Evolutionary conservation across 2,113 vertebrate species (phyloP), one percentile per base, ranked within the genome.

Genomic region (Conger conger): DNA sequence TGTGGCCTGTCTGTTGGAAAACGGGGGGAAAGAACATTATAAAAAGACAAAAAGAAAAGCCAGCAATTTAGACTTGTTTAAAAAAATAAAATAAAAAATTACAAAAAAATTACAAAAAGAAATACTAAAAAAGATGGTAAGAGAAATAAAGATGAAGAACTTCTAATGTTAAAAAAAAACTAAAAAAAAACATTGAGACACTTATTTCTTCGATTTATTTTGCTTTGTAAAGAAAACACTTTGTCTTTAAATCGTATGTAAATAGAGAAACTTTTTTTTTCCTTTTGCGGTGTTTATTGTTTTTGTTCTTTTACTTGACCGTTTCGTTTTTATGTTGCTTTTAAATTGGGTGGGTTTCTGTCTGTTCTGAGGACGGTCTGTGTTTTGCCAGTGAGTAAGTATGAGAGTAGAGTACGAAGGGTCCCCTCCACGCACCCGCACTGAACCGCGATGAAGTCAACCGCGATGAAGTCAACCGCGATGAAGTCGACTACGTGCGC

Each of bases 211-310:
- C 91, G 91, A 88, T 91, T 92, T n/a, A 33, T 27, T 97, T 96
- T 94, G 97, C 94, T 98, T 95, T 95, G 94, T 96, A n/a, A n/a
- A n/a, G 95, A 97, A 96, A 96, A 96, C 82, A 92, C 93, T 90
- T 95, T 95, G 96, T 97, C 96, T 97, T 96, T 96, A 94, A 96
- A 95, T 95, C 93, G 88, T 94, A 91, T 96, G 94, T 96, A 97
- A 94, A 96, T 97, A 96, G 94, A 94, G 94, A 89, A 94, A 96
- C 91, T 96, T 96, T 96, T 95, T n/a, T n/a, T n/a, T n/a, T n/a
- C n/a, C 45, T 50, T 50, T 97, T 99, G 97, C 97, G 95, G 97
- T 98, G 96, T 96, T 92, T 93, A 92, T 93, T n/a, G n/a, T 87
- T 85, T 95, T 79, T 78, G 11, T 82, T 92, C 92, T 91, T 93